phyloP scores from a whole-genome alignment of 2,888 invertebrate species.

The Alviniconcha strummeri region DNA sequence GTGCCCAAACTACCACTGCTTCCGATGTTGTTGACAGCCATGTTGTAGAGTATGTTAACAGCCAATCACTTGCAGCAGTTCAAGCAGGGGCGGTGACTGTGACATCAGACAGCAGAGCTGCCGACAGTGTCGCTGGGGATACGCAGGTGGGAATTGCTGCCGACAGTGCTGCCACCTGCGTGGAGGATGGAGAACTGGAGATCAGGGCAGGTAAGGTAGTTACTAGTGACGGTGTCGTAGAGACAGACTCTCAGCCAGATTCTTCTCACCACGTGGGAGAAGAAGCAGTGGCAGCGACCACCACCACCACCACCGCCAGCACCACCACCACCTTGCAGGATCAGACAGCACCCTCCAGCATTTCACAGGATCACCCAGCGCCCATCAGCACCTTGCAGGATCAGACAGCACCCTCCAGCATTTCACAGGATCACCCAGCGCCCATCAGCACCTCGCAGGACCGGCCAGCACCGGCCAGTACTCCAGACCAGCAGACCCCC shows the following conservation, averaged over 20 bases:
- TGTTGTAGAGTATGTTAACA: slow-evolving; percentile 11
- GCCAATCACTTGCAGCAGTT: slow-evolving; percentile 18
- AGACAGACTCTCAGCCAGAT: neutral
- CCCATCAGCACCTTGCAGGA: neutral
- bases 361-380: neutral
- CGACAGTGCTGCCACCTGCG: neutral
- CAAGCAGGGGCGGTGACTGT: neutral
- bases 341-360: too few relatives aligned
- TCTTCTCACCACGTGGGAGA: neutral
- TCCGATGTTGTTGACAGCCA: neutral
- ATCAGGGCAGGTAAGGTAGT: slow-evolving; percentile 16
- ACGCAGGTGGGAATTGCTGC: too few relatives aligned
- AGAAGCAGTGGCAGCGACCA: neutral
- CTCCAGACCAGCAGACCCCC: neutral
- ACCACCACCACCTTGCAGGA: neutral
- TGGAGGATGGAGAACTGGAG: neutral
- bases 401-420: too few relatives aligned
- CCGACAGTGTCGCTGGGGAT: too few relatives aligned
- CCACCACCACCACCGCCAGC: slow-evolving; percentile 15
- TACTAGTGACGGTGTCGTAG: neutral
- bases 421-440: neutral
- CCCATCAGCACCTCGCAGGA: neutral
- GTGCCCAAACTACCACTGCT: neutral
- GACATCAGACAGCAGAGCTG: too few relatives aligned
- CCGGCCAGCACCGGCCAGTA: neutral